phyloP scores from a whole-genome alignment of 2,888 invertebrate species.

The Dorcus hopei region DNA sequence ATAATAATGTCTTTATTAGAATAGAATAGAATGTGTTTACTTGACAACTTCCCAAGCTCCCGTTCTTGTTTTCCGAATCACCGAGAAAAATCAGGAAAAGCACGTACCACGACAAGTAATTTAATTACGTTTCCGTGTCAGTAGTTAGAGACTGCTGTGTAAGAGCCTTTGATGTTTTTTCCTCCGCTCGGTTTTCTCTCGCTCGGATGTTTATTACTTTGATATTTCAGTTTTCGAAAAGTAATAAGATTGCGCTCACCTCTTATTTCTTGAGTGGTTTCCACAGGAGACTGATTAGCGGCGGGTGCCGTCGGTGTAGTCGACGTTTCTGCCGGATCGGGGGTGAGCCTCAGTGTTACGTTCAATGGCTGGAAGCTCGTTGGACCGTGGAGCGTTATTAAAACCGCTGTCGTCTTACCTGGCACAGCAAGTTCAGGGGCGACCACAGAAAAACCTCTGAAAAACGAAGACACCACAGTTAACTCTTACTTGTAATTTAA shows the following conservation, averaged over 20 bases:
- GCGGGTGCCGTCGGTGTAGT: conserved; percentile 19
- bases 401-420: conserved; percentile 62
- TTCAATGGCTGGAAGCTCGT: conserved; percentile 53
- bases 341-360: conserved; percentile 56
- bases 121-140: not conserved
- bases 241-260: conserved; percentile 30
- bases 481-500: no score
- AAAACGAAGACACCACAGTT: conserved; percentile 25
- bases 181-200: not conserved
- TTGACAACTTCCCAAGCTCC: no score
- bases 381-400: conserved; percentile 60
- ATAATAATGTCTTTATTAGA: no score
- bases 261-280: conserved; percentile 44
- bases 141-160: not conserved
- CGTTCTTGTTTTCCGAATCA: no score
- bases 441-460: conserved; percentile 64
- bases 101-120: not conserved
- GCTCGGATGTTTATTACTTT: no score
- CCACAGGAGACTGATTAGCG: conserved; percentile 32
- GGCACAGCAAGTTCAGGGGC: conserved; percentile 65
- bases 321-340: conserved; percentile 30
- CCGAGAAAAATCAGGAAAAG: no score
- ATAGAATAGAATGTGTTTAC: no score
- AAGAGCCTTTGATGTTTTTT: conserved; percentile 2
- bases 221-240: no score